These are phyloP conservation scores for Orthosia gracilis DNA, from an alignment of 2,888 invertebrate species.

Conservation along the genomic window DNA sequence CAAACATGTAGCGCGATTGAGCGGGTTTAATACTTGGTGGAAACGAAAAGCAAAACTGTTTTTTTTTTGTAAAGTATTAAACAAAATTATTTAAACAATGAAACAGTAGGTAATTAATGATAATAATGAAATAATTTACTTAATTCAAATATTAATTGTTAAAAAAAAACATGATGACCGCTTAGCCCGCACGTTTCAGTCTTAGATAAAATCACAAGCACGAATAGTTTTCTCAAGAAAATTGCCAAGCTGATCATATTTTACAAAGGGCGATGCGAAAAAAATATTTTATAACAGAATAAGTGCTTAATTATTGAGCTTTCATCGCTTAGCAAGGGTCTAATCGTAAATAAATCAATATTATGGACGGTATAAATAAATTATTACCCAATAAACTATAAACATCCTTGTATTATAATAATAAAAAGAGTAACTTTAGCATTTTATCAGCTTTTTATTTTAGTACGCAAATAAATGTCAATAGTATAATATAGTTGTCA, in stretches of 20 bases:
- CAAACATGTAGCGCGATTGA: constrained; percentile 66
- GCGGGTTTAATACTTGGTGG: constrained; percentile 39
- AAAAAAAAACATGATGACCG: neutral
- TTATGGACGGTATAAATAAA: constrained; percentile 11
- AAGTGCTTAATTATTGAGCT: constrained; percentile 12
- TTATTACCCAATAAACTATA: constrained; percentile 23
- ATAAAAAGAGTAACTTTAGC: constrained; percentile 25
- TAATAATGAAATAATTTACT: constrained; percentile 2
- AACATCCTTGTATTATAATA: constrained; percentile 21
- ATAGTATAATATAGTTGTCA: constrained; percentile 44
- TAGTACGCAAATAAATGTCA: constrained; percentile 51
- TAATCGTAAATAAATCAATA: constrained; percentile 29
- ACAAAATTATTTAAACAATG: neutral
- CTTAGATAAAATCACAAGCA: neutral
- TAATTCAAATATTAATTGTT: neutral
- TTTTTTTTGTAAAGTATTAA: too few species aligned
- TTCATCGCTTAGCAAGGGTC: neutral
- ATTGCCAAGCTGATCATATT: neutral
- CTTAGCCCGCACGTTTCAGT: neutral
- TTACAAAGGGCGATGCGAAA: neutral
- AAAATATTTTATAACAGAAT: constrained; percentile 1
- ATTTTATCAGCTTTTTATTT: constrained; percentile 41
- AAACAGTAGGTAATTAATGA: constrained; percentile 1
- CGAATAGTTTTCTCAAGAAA: constrained; percentile 11
- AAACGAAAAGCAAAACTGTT: neutral